These are phyloP conservation scores for Napeogenes inachia DNA, from an alignment of 2,888 invertebrate genomes.

Conservation along the genomic window DNA sequence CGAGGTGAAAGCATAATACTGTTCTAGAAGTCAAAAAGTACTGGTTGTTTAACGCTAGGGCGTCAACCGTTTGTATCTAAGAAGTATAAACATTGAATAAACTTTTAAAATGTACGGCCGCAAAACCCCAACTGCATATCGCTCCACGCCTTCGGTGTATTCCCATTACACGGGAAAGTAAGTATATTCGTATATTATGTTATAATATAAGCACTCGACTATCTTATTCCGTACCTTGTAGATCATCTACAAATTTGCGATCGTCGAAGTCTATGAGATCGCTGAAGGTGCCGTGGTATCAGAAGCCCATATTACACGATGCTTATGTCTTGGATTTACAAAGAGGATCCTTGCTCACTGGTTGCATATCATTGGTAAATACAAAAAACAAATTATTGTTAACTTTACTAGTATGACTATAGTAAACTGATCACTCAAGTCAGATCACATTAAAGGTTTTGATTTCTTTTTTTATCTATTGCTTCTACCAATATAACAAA, in stretches of 20 bases:
- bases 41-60: conserved; percentile 17
- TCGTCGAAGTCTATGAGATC: conserved; percentile 89
- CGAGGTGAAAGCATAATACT: background rate
- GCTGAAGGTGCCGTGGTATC: conserved; percentile 90
- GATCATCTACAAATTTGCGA: conserved; percentile 89
- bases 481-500: too few relatives aligned
- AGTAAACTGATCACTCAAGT: too few relatives aligned
- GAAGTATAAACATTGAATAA: conserved; percentile 12
- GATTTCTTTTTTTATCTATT: too few relatives aligned
- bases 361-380: conserved; percentile 87
- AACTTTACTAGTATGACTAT: background rate
- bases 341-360: conserved; percentile 86
- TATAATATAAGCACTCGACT: background rate
- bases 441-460: too few relatives aligned
- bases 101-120: conserved; percentile 79
- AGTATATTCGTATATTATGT: conserved; percentile 35
- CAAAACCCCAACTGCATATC: conserved; percentile 88
- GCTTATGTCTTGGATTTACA: conserved; percentile 90
- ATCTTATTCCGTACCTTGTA: conserved; percentile 33
- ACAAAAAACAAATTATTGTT: background rate
- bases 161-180: conserved; percentile 89
- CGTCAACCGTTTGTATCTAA: conserved; percentile 28
- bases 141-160: conserved; percentile 91
- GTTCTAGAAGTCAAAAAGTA: background rate
- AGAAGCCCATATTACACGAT: conserved; percentile 88